Base-by-base conservation (phyloP, 2,797 vertebrate genomes). In the Megaceryle alcyon region DNA sequence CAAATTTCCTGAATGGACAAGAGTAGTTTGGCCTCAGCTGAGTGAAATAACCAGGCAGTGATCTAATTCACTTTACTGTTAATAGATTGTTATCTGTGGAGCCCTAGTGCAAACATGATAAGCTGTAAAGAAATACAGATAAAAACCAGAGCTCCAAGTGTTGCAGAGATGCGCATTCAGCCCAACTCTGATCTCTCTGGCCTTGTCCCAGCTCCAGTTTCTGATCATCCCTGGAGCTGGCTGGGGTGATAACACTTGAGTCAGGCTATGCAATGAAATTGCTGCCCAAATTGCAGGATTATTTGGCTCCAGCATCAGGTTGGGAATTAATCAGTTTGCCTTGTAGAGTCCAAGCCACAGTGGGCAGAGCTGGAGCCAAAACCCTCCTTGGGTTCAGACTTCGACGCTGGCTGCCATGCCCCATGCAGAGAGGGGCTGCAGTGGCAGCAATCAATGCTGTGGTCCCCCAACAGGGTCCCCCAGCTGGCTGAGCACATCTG, bases 1-100 rank as follows among this genome's bases (percentile, higher is more conserved):
- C 68, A 59, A 66, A 91, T 95, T 96, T 96, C 94, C 86, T 93
- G 92, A 94, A 94, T 93, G 90, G 95, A 92, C 93, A 59, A 93
- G 95, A 90, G 86, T 46, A 68, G 92, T 81, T 95, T 92, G 88
- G 96, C 90, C 96, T 96, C 84, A 71, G 90, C 95, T 91, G 94
- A 91, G 91, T 71, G 90, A 94, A 95, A 94, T 86, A 96, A 92
- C 56, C 87, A 90, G 88, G 84, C 86, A 75, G 86, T 83, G 86
- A 96, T 95, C 94, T 96, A 92, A 96, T 97, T 95, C 92, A 88
- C 89, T 89, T 93, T 82, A 53, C 96, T 86, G 94, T 92, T 95
- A 95, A 95, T 96, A 97, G 95, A 96, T 95, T 87, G 91, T 68
- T 96, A 96, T 96, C 96, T 91, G 87, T 0, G 3, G 83, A 94